Conservation (phyloP, 2,113 vertebrate genomes). For the Semnornis frantzii region DNA sequence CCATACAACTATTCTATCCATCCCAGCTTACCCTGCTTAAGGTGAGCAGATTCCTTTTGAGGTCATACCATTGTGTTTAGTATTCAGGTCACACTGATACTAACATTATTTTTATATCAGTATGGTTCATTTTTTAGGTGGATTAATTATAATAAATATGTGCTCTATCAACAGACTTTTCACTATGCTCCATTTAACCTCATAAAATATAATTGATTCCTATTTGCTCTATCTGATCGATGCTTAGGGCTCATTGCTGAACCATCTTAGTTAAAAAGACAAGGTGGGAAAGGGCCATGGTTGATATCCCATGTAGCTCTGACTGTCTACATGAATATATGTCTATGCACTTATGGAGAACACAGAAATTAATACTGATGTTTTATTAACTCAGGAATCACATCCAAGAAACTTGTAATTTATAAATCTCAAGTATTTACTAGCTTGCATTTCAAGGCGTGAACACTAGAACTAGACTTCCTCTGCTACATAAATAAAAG, state of each 20-base stretch:
- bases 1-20: background rate
- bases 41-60: background rate
- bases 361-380: background rate
- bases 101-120: slow-evolving; percentile 66
- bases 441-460: background rate
- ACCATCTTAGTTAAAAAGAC: slow-evolving; percentile 38
- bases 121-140: slow-evolving; percentile 75
- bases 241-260: slow-evolving; percentile 56
- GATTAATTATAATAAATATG: slow-evolving; percentile 73
- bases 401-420: background rate
- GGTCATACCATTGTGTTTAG: too few species aligned
- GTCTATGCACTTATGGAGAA: background rate
- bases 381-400: slow-evolving; percentile 25
- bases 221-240: slow-evolving; percentile 70
- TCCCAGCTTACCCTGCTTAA: background rate
- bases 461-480: background rate
- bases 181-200: slow-evolving; percentile 72
- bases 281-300: background rate
- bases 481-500: background rate
- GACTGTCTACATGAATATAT: slow-evolving; percentile 17
- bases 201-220: slow-evolving; percentile 75
- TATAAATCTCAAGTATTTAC: background rate
- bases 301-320: background rate
- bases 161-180: slow-evolving; percentile 73
- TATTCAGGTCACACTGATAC: slow-evolving; percentile 21